Evolutionary conservation across 2,113 vertebrate species (phyloP).

Genomic region (Oceanites oceanicus): DNA sequence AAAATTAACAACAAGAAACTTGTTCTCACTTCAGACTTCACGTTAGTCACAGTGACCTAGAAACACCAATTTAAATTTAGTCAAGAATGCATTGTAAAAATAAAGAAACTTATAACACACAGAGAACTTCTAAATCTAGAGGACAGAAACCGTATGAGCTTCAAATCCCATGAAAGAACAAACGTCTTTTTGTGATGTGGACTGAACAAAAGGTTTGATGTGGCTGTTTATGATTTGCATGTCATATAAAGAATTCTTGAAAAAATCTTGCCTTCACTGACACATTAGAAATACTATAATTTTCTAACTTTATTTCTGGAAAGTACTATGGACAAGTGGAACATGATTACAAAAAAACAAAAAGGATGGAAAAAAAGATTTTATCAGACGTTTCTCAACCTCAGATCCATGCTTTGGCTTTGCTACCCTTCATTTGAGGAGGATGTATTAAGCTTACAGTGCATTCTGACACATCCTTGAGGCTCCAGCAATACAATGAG

Average conservation of each 20-base stretch:
- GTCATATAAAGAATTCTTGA: not conserved
- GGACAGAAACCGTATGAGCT: not conserved
- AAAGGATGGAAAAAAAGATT: not conserved
- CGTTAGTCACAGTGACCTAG: not conserved
- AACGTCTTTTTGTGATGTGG: not conserved
- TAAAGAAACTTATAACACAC: not conserved
- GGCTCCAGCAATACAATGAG: not conserved
- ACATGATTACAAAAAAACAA: not conserved
- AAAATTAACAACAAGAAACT: not conserved
- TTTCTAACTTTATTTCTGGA: not conserved
- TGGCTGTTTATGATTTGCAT: not conserved
- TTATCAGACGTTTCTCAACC: not conserved
- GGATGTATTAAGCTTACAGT: not conserved
- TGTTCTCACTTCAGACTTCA: not conserved
- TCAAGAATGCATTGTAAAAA: not conserved
- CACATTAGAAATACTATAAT: not conserved
- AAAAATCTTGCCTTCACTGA: not conserved
- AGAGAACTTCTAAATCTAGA: not conserved
- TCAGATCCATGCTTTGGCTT: not conserved
- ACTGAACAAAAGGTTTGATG: not conserved
- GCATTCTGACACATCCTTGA: not conserved
- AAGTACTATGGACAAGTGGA: not conserved
- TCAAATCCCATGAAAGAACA: not conserved
- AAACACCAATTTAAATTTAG: not conserved
- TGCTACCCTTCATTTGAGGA: not conserved